Evolutionary conservation across 1,140 invertebrate genomes (phyloP).

Genomic region (Zophobas morio): DNA sequence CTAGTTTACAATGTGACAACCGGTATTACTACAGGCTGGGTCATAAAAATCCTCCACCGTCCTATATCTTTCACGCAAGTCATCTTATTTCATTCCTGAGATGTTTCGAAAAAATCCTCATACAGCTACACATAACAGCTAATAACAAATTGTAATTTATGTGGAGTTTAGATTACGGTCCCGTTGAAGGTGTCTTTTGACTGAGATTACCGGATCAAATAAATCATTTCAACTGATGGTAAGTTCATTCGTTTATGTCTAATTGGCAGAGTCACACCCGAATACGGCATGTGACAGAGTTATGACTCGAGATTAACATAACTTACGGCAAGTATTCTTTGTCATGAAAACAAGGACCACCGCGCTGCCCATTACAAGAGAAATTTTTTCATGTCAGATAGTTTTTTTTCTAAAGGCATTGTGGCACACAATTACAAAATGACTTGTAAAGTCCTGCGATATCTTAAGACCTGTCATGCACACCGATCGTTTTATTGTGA

Average conservation of each 20-base stretch:
- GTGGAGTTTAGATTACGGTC: slow-evolving; percentile 4
- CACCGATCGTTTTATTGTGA: slow-evolving; percentile 6
- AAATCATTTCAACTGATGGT: slow-evolving; percentile 14
- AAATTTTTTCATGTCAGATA: slow-evolving; percentile 10
- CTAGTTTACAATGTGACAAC: slow-evolving; percentile 22
- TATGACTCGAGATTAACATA: slow-evolving; percentile 1
- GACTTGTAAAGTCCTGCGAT: slow-evolving; percentile 17
- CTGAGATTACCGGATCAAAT: slow-evolving; percentile 5
- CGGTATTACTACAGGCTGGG: slow-evolving; percentile 20
- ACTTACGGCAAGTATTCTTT: background rate
- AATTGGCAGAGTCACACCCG: slow-evolving; percentile 27
- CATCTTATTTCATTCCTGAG: slow-evolving; percentile 16
- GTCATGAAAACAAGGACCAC: background rate
- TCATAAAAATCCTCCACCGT: slow-evolving; percentile 21
- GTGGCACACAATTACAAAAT: slow-evolving; percentile 16
- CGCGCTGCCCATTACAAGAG: background rate
- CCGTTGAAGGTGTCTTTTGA: slow-evolving; percentile 26
- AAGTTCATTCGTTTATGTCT: slow-evolving; percentile 11
- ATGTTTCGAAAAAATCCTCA: slow-evolving; percentile 14
- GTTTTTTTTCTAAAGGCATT: slow-evolving; percentile 1
- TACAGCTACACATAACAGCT: slow-evolving; percentile 4
- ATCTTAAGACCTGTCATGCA: slow-evolving; percentile 10
- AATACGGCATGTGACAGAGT: background rate
- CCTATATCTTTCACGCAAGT: slow-evolving; percentile 21
- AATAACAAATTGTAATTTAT: slow-evolving; percentile 34